Evolutionary conservation across 1,140 invertebrate genomes (phyloP).

Genomic region (Holcopasites calliopsidis): DNA sequence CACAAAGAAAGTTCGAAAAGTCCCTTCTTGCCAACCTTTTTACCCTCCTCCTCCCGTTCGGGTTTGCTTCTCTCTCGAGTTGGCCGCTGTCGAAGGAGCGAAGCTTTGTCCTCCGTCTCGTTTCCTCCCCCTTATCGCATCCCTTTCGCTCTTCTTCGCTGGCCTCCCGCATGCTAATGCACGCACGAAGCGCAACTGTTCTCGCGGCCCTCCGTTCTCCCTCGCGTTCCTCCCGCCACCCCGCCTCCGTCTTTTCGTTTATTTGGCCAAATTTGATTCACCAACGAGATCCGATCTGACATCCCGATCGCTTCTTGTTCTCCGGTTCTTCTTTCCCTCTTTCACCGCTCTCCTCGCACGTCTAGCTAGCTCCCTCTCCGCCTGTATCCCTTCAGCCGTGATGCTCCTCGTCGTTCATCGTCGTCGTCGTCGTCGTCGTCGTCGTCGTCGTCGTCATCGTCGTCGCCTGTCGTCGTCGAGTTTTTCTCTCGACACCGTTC

Average conservation of each 20-base stretch:
- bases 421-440: conserved; percentile 31
- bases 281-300: conserved; percentile 74
- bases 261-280: conserved; percentile 76
- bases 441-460: conserved; percentile 7
- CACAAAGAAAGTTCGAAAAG: conserved; percentile 74
- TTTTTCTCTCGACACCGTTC: conserved; percentile 61
- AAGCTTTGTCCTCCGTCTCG: conserved; percentile 42
- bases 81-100: conserved; percentile 41
- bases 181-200: conserved; percentile 75
- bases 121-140: conserved; percentile 29
- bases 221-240: conserved; percentile 19
- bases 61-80: conserved; percentile 38
- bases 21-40: conserved; percentile 65
- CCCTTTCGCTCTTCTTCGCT: conserved; percentile 50
- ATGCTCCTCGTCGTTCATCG: too few species aligned
- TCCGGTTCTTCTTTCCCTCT: conserved; percentile 35
- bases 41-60: conserved; percentile 46
- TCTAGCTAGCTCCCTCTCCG: conserved; percentile 17
- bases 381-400: conserved; percentile 21
- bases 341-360: neutral
- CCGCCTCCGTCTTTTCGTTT: conserved; percentile 61
- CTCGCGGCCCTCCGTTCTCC: conserved; percentile 63
- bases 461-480: conserved; percentile 48
- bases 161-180: conserved; percentile 74
- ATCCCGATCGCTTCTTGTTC: conserved; percentile 72